Conservation (phyloP, 53 echinoderm and acorn worm genomes). For the Holothuria leucospilota region DNA sequence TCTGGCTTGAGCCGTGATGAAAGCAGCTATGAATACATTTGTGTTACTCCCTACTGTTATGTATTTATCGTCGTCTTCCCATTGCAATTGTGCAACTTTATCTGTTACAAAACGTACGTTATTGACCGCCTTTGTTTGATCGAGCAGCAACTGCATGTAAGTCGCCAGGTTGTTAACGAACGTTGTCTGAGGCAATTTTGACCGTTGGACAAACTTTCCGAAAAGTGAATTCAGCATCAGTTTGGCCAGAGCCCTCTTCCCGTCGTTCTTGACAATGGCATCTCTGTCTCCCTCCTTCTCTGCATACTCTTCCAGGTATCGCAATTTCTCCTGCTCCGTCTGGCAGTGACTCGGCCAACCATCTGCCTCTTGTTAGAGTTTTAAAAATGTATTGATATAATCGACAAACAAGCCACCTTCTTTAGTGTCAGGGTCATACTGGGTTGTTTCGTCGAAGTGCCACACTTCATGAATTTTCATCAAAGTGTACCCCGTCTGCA, state of each 20-base stretch:
- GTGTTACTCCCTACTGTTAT: too few species aligned
- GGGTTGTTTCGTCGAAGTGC: slow-evolving; percentile 57
- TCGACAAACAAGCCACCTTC: neutral
- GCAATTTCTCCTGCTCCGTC: neutral
- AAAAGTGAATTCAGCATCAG: slow-evolving; percentile 58
- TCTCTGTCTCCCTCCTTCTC: slow-evolving; percentile 31
- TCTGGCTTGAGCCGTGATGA: too few species aligned
- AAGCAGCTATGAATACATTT: too few species aligned
- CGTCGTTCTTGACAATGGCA: slow-evolving; percentile 54
- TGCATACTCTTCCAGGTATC: slow-evolving; percentile 14
- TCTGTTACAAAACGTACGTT: too few species aligned
- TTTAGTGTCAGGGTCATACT: neutral
- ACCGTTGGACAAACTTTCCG: slow-evolving; percentile 44
- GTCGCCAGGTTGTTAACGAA: too few species aligned
- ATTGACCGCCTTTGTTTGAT: too few species aligned
- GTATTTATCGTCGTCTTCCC: too few species aligned
- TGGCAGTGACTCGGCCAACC: slow-evolving; percentile 36
- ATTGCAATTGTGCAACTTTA: too few species aligned
- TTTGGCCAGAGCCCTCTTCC: slow-evolving; percentile 59
- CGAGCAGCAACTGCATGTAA: too few species aligned
- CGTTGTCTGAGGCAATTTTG: too few species aligned
- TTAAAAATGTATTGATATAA: slow-evolving; percentile 33
- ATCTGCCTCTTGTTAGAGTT: slow-evolving; percentile 32
- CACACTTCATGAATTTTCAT: slow-evolving; percentile 45
- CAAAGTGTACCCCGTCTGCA: too few species aligned